phyloP scores from a whole-genome alignment of 2,888 invertebrate species.

The Microplitis manilae region DNA sequence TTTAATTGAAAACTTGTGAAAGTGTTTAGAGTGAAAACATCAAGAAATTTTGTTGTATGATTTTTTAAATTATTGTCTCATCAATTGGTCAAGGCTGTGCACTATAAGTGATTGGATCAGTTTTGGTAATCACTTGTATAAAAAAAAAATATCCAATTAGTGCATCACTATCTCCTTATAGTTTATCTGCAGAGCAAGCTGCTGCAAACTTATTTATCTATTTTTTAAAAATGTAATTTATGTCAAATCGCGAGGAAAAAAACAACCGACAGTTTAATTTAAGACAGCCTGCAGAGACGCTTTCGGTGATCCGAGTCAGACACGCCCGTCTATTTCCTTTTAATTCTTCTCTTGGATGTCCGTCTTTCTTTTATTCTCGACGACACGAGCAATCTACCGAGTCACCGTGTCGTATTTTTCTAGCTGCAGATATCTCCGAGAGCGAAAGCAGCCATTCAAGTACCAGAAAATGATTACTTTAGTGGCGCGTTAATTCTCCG shows the following conservation, averaged over 20 bases:
- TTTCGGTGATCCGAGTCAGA: constrained; percentile 46
- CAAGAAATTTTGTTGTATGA: no score
- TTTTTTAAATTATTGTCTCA: no score
- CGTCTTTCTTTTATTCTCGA: constrained; percentile 26
- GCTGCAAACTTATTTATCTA: background rate
- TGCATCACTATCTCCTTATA: no score
- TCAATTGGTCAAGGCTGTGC: no score
- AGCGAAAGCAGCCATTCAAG: background rate
- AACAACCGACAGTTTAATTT: constrained; percentile 49
- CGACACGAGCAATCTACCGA: background rate
- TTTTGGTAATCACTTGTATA: no score
- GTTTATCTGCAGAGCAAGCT: background rate
- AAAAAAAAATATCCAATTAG: no score
- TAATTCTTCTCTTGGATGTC: constrained; percentile 44
- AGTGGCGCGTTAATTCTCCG: background rate
- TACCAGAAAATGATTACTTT: background rate
- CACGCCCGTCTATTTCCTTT: constrained; percentile 43
- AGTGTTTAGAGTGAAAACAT: background rate
- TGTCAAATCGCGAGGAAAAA: background rate
- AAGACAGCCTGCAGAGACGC: constrained; percentile 49
- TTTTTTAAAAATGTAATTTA: background rate
- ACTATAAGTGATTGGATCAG: no score
- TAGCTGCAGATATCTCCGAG: background rate
- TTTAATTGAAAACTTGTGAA: background rate
- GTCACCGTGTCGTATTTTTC: constrained; percentile 1